A percentile compares a stretch with the other conserved stretches of the same genome.
phyloP scores from a whole-genome alignment of 2,888 invertebrate genomes.

The Muschampia plurimacula region DNA sequence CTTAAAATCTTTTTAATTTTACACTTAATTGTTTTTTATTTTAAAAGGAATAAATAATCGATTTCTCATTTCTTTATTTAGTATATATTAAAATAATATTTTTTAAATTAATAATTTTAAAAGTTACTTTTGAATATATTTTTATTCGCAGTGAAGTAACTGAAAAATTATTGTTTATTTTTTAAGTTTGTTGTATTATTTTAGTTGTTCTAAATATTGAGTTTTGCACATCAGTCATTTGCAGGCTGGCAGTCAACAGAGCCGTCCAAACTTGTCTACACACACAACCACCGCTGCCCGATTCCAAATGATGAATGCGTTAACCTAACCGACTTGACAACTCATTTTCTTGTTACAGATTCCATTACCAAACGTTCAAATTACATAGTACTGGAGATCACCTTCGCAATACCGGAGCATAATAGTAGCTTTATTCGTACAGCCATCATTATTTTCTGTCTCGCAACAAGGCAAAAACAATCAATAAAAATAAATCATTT shows the following conservation, averaged over 20 bases:
- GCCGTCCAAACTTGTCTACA: slow-evolving; percentile 56
- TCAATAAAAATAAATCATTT: slow-evolving; percentile 86
- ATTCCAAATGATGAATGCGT: slow-evolving; percentile 70
- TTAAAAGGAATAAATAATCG: too few species aligned
- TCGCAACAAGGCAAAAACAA: slow-evolving; percentile 84
- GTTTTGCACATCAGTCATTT: slow-evolving; percentile 56
- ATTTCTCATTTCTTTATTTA: too few species aligned
- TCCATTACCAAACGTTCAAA: slow-evolving; percentile 80
- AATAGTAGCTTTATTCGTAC: slow-evolving; percentile 81
- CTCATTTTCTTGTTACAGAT: slow-evolving; percentile 81
- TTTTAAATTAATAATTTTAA: too few species aligned
- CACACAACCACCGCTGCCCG: slow-evolving; percentile 50
- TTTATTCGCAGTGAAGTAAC: too few species aligned
- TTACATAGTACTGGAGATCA: slow-evolving; percentile 72
- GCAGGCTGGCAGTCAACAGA: slow-evolving; percentile 48
- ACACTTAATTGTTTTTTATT: too few species aligned
- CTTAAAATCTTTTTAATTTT: too few species aligned
- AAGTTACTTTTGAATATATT: too few species aligned
- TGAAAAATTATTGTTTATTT: too few species aligned
- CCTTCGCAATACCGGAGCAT: slow-evolving; percentile 76
- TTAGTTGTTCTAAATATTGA: slow-evolving; percentile 48
- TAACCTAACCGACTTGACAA: slow-evolving; percentile 75
- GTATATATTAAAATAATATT: too few species aligned
- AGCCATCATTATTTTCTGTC: slow-evolving; percentile 84
- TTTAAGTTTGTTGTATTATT: too few species aligned